Percentiles rank a stretch among this genome's conserved stretches.
These are phyloP conservation scores for Tuberolachnus salignus DNA, from an alignment of 2,888 invertebrate genomes.

Conservation along the genomic window DNA sequence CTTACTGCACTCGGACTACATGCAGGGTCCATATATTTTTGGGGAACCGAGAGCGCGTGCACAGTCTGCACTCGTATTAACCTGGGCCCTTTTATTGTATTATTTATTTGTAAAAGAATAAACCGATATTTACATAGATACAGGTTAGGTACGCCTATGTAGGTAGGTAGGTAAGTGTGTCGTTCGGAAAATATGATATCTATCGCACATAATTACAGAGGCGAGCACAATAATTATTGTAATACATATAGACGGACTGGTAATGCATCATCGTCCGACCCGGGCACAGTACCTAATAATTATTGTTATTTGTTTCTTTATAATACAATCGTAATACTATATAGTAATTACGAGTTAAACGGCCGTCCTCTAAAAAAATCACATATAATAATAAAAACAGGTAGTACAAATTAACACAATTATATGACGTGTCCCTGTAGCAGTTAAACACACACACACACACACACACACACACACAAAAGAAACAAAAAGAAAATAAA, in stretches of 20 bases:
- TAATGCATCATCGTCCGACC: not conserved
- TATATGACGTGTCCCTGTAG: conserved; percentile 15
- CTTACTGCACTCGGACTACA: too few relatives aligned
- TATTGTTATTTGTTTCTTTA: conserved; percentile 41
- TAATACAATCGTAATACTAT: conserved; percentile 9
- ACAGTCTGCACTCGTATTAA: too few relatives aligned
- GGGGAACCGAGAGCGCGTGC: too few relatives aligned
- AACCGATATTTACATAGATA: too few relatives aligned
- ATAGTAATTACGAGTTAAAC: conserved; percentile 16
- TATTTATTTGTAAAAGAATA: too few relatives aligned
- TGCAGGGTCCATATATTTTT: too few relatives aligned
- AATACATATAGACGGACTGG: too few relatives aligned
- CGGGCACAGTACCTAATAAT: not conserved
- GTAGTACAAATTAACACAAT: conserved; percentile 14
- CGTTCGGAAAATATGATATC: not conserved
- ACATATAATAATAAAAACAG: conserved; percentile 24
- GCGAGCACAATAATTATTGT: too few relatives aligned
- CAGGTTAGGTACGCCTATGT: too few relatives aligned
- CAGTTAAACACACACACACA: too few relatives aligned
- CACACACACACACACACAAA: too few relatives aligned
- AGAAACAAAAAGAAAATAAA: not conserved
- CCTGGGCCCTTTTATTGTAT: too few relatives aligned
- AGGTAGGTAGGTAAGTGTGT: not conserved
- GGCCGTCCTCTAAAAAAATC: not conserved
- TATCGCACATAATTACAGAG: not conserved